Percentiles rank a stretch among this genome's conserved stretches.
These are phyloP conservation scores for Chelon labrosus DNA, from an alignment of 2,797 vertebrate species.

Conservation along the genomic window DNA sequence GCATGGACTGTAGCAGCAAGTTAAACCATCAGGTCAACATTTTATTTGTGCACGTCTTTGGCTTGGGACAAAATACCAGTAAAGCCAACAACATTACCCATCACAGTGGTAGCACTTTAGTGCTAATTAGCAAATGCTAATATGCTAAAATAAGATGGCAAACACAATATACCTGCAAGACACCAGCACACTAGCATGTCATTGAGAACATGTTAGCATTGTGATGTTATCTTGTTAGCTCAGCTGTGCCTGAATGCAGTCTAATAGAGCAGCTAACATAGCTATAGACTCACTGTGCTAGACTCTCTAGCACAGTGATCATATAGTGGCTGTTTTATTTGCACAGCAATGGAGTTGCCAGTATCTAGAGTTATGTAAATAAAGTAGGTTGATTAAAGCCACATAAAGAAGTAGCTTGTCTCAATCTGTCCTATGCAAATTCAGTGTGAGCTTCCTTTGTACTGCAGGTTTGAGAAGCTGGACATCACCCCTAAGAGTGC, in stretches of 20 bases:
- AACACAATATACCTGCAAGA: no score
- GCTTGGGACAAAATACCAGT: neutral
- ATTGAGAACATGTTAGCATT: neutral
- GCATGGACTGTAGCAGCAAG: neutral
- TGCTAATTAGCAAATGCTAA: no score
- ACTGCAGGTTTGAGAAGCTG: slow-evolving; percentile 94
- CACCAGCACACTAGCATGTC: neutral
- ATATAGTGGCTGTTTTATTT: neutral
- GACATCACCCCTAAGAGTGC: slow-evolving; percentile 99
- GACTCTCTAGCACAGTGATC: neutral
- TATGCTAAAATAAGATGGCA: no score
- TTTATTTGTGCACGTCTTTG: neutral
- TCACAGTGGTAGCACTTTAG: no score
- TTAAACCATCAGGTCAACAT: neutral
- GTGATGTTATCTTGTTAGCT: neutral
- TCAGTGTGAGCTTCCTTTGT: slow-evolving; percentile 2
- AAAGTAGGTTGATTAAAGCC: neutral
- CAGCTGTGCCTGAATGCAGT: neutral
- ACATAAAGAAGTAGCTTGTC: neutral
- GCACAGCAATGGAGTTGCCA: neutral
- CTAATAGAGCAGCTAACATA: neutral
- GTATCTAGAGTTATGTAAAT: neutral
- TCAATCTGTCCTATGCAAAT: neutral
- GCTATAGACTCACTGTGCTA: no score
- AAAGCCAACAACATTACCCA: neutral